Conservation (phyloP, 2,113 vertebrate genomes). For the Polyodon spathula region DNA sequence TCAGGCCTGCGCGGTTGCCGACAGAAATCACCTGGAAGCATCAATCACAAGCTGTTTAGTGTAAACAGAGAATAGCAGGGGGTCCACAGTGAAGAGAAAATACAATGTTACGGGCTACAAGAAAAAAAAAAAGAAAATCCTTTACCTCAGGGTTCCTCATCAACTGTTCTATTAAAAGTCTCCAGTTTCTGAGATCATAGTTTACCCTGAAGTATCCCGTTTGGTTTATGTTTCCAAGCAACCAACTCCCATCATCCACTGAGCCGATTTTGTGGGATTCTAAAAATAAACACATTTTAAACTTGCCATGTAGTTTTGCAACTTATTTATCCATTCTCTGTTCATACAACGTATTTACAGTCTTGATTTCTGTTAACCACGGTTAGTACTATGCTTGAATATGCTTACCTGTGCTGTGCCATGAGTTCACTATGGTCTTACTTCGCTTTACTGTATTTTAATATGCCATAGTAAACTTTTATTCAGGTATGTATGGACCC, state of each 20-base stretch:
- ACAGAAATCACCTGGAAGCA: slow-evolving; percentile 77
- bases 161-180: slow-evolving; percentile 81
- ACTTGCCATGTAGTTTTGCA: no score
- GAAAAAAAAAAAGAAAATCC: slow-evolving; percentile 3
- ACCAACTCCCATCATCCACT: slow-evolving; percentile 73
- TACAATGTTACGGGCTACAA: not conserved
- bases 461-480: no score
- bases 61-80: slow-evolving; percentile 29
- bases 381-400: no score
- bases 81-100: slow-evolving; percentile 19
- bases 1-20: slow-evolving; percentile 88
- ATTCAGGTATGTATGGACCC: no score
- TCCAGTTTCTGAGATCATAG: slow-evolving; percentile 95
- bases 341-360: no score
- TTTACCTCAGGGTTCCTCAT: slow-evolving; percentile 75
- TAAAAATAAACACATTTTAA: no score
- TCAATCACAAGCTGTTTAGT: slow-evolving; percentile 33
- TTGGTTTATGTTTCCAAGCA: slow-evolving; percentile 94
- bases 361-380: no score
- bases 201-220: slow-evolving; percentile 96
- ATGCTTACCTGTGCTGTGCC: no score
- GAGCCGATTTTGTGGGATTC: slow-evolving; percentile 71
- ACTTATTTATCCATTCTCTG: no score
- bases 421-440: no score
- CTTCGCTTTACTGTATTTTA: no score